A percentile compares a stretch with the other conserved stretches of the same genome.
Evolutionary conservation across 2,113 vertebrate genomes (phyloP).

Genomic region (Rattus norvegicus): GRCr8 NC_086031.1:68524501-68525000

Average conservation of each 20-base stretch:
- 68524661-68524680: conserved; percentile 71
- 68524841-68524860: conserved; percentile 60
- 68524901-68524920: conserved; percentile 65
- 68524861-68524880: conserved; percentile 49
- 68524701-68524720: background rate
- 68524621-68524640: conserved; percentile 62
- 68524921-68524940: conserved; percentile 58
- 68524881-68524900: background rate
- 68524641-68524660: conserved; percentile 55
- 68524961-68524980: conserved; percentile 52
- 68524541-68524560: conserved; percentile 76
- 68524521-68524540: conserved; percentile 77
- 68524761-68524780: conserved; percentile 67
- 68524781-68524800: conserved; percentile 69
- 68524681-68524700: conserved; percentile 71
- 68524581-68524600: conserved; percentile 67
- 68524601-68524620: conserved; percentile 50
- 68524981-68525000: conserved; percentile 35
- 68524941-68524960: conserved; percentile 34
- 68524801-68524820: conserved; percentile 62
- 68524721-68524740: conserved; percentile 67
- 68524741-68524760: conserved; percentile 42
- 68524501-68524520: conserved; percentile 79
- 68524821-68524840: conserved; percentile 73
- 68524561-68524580: background rate